Conservation (phyloP, 2,888 invertebrate genomes). For the Polyploca ridens region DNA sequence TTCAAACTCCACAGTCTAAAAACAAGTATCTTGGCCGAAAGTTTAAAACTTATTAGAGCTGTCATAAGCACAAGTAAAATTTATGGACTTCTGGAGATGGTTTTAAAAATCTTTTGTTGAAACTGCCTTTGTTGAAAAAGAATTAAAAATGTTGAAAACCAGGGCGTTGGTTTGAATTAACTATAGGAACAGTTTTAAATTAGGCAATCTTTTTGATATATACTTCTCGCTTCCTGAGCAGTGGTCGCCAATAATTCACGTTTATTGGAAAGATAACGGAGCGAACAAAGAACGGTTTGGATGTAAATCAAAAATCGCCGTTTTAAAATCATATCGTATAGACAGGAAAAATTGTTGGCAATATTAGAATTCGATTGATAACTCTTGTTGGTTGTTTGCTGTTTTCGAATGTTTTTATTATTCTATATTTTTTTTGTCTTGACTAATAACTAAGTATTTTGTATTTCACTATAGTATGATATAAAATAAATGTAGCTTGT, state of each 20-base stretch:
- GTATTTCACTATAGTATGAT: too few species aligned
- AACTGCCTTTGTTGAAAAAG: slow-evolving; percentile 1
- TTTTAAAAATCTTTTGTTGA: slow-evolving; percentile 20
- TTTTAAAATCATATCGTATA: slow-evolving; percentile 56
- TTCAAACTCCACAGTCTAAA: neutral
- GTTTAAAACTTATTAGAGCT: slow-evolving; percentile 45
- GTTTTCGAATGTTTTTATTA: neutral
- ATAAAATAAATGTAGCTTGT: too few species aligned
- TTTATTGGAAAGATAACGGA: slow-evolving; percentile 79
- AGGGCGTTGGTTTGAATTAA: neutral
- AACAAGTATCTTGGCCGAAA: slow-evolving; percentile 21
- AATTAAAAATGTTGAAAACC: slow-evolving; percentile 1
- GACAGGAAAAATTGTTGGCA: slow-evolving; percentile 9
- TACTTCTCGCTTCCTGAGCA: slow-evolving; percentile 62
- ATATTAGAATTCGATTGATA: slow-evolving; percentile 5
- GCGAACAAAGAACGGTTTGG: slow-evolving; percentile 67
- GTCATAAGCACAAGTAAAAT: slow-evolving; percentile 39
- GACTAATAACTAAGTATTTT: too few species aligned
- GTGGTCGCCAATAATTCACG: slow-evolving; percentile 72
- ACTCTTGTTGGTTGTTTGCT: too few species aligned
- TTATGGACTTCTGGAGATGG: slow-evolving; percentile 17
- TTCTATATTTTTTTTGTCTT: neutral
- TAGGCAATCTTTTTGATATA: slow-evolving; percentile 79
- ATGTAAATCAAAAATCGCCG: slow-evolving; percentile 67
- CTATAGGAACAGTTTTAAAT: slow-evolving; percentile 70